Conservation (phyloP, 92 coral and sea anemone species). For the Parazoanthus atlanticus region DNA sequence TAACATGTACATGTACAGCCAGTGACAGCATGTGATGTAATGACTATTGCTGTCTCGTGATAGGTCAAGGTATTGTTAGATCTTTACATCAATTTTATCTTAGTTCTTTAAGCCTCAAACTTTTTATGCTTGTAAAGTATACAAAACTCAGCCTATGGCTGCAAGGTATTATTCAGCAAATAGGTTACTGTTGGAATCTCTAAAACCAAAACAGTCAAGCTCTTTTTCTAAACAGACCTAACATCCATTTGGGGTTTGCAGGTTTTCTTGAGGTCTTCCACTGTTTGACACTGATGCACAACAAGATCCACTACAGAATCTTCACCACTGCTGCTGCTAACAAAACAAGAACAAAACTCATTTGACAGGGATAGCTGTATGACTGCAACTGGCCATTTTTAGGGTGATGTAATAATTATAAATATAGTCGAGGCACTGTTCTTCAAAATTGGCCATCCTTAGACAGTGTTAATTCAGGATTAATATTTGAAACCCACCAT, state of each 20-base stretch:
- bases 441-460: too few species aligned
- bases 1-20: too few species aligned
- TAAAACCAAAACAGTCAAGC: not conserved
- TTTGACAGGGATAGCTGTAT: not conserved
- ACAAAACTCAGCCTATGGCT: not conserved
- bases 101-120: too few species aligned
- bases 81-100: too few species aligned
- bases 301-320: conserved; percentile 64
- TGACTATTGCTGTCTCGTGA: too few species aligned
- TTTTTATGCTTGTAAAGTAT: too few species aligned
- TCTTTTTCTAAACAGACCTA: conserved; percentile 31
- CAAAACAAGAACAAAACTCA: not conserved
- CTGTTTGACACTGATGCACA: conserved; percentile 81
- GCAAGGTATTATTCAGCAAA: not conserved
- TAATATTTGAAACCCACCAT: too few species aligned
- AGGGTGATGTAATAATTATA: too few species aligned
- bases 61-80: too few species aligned
- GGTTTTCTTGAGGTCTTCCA: conserved; percentile 71
- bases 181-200: too few species aligned
- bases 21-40: too few species aligned
- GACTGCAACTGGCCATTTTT: not conserved
- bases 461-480: too few species aligned
- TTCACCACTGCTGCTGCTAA: conserved; percentile 50
- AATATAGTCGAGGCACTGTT: not conserved
- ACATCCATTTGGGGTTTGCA: conserved; percentile 61